Percentiles rank a stretch among this genome's conserved stretches.
phyloP scores from a whole-genome alignment of 2,888 invertebrate species.

The Trisateles emortualis region DNA sequence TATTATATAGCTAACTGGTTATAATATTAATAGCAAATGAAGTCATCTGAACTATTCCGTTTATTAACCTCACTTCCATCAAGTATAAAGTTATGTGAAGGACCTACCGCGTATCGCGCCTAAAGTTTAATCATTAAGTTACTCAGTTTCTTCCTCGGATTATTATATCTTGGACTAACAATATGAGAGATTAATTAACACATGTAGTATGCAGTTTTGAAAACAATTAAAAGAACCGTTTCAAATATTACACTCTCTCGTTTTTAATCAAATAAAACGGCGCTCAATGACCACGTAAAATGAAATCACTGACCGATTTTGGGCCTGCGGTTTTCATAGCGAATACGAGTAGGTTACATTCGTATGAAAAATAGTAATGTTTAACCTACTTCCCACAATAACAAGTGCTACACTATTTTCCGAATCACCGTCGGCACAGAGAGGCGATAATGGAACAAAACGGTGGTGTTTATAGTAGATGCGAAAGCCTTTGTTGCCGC shows the following conservation, averaged over 20 bases:
- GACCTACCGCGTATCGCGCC: constrained; percentile 5
- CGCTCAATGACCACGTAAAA: background rate
- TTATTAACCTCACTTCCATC: constrained; percentile 21
- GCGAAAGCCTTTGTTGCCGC: constrained; percentile 46
- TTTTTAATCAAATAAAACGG: constrained; percentile 1
- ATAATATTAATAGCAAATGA: constrained; percentile 12
- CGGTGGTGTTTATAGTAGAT: constrained; percentile 52
- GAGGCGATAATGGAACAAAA: constrained; percentile 59
- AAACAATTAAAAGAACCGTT: background rate
- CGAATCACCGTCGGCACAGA: constrained; percentile 47
- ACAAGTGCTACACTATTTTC: constrained; percentile 44
- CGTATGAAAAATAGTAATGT: constrained; percentile 6
- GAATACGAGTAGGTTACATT: background rate
- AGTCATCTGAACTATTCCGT: constrained; percentile 16
- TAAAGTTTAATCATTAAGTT: constrained; percentile 18
- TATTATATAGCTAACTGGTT: background rate
- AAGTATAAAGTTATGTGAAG: constrained; percentile 15
- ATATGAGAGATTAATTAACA: constrained; percentile 9
- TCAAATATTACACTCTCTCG: background rate
- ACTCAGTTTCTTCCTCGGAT: constrained; percentile 16
- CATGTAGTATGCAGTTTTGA: background rate
- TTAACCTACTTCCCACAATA: constrained; percentile 13
- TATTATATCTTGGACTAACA: constrained; percentile 10
- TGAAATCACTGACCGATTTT: background rate
- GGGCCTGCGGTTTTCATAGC: background rate